A percentile compares a stretch with the other conserved stretches of the same genome.
Conservation (phyloP, 2,888 invertebrate genomes). For the Eupithecia exiguata region DNA sequence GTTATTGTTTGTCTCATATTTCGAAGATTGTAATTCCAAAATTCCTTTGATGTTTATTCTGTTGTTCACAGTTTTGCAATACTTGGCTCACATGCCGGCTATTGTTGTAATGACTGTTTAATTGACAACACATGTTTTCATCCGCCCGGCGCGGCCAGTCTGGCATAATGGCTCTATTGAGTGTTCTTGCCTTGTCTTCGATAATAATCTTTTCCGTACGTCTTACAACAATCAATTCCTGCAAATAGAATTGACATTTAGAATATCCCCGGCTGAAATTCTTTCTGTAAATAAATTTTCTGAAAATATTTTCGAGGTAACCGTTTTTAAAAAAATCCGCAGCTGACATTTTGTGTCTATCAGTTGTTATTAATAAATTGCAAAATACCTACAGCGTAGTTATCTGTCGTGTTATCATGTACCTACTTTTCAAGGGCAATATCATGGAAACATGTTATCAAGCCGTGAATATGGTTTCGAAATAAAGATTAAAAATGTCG, state of each 20-base stretch:
- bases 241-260: constrained; percentile 22
- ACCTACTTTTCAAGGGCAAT: constrained; percentile 57
- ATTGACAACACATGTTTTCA: constrained; percentile 46
- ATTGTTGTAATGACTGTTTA: constrained; percentile 46
- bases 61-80: constrained; percentile 30
- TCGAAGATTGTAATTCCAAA: constrained; percentile 12
- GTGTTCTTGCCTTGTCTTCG: constrained; percentile 40
- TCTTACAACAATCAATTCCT: constrained; percentile 35
- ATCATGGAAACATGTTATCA: constrained; percentile 50
- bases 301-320: background rate
- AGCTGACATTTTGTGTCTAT: constrained; percentile 42
- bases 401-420: constrained; percentile 50
- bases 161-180: constrained; percentile 45
- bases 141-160: constrained; percentile 29
- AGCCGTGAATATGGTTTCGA: constrained; percentile 12
- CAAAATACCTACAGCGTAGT: constrained; percentile 27
- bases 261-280: constrained; percentile 22
- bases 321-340: constrained; percentile 45
- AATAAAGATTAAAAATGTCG: background rate
- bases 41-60: constrained; percentile 16
- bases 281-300: constrained; percentile 3
- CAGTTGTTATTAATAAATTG: constrained; percentile 42
- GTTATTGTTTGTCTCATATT: constrained; percentile 10
- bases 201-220: constrained; percentile 35
- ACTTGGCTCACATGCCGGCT: constrained; percentile 34